These are phyloP conservation scores for Chloroclystis v-ata DNA, from an alignment of 2,888 invertebrate genomes.

Conservation along the genomic window DNA sequence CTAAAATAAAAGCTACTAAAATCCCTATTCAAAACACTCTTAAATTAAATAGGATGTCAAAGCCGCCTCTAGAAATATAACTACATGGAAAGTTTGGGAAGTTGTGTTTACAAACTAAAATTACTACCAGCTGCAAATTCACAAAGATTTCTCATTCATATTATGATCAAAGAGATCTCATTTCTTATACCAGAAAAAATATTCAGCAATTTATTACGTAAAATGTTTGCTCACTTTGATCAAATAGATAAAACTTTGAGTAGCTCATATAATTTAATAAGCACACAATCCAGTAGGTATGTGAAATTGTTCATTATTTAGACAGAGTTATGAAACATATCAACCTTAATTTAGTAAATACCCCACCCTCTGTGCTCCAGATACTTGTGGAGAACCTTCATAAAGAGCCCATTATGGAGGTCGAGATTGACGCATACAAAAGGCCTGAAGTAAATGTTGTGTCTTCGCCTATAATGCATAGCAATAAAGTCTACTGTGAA, in stretches of 20 bases:
- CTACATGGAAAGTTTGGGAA: conserved; percentile 8
- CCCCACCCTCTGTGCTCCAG: conserved; percentile 6
- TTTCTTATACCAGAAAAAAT: not conserved
- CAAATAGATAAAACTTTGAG: too few relatives aligned
- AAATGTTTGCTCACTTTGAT: too few relatives aligned
- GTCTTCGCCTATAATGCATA: conserved; percentile 10
- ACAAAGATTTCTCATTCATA: conserved; percentile 3
- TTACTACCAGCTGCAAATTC: conserved; percentile 4
- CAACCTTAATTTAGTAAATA: not conserved
- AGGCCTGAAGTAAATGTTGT: conserved; percentile 6
- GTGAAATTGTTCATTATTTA: not conserved
- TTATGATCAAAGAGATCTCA: not conserved
- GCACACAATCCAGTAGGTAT: not conserved
- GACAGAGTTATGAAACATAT: not conserved
- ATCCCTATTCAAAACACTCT: too few relatives aligned
- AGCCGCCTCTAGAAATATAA: conserved; percentile 13
- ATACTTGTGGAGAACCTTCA: conserved; percentile 23
- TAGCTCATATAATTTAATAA: not conserved
- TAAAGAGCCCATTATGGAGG: conserved; percentile 26
- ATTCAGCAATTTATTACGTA: not conserved
- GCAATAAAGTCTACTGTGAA: conserved; percentile 22
- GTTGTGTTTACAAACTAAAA: conserved; percentile 13
- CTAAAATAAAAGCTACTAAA: too few relatives aligned
- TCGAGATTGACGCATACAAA: conserved; percentile 22
- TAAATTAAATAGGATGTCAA: not conserved